phyloP scores from a whole-genome alignment of 35 echinoderm and acorn worm species.

The Strongylocentrotus purpuratus region DNA sequence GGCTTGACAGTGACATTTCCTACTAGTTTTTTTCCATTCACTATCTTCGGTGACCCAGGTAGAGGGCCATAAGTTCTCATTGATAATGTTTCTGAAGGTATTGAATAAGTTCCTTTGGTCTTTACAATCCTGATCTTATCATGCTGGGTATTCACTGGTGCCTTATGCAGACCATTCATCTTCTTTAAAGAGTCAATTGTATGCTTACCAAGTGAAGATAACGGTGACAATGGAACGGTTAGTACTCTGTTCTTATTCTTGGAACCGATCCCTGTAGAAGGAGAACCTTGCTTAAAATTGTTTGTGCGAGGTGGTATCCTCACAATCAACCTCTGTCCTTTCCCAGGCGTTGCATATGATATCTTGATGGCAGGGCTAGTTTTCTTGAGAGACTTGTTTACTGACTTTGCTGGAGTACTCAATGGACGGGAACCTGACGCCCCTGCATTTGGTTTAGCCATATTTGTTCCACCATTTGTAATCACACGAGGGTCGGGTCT shows the following conservation, averaged over 20 bases:
- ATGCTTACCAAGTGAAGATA: slow-evolving; percentile 19
- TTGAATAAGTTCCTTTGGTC: slow-evolving; percentile 59
- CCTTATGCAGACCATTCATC: slow-evolving; percentile 53
- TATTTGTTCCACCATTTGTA: slow-evolving; percentile 22
- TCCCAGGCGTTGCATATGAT: slow-evolving; percentile 93
- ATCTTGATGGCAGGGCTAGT: slow-evolving; percentile 91
- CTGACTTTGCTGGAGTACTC: slow-evolving; percentile 45
- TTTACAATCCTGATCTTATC: slow-evolving; percentile 65
- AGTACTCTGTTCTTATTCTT: slow-evolving; percentile 52
- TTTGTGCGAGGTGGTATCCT: slow-evolving; percentile 68
- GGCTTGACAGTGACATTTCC: slow-evolving; percentile 19
- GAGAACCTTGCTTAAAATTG: slow-evolving; percentile 57
- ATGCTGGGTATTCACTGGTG: slow-evolving; percentile 15
- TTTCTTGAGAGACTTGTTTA: slow-evolving; percentile 47
- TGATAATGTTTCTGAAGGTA: slow-evolving; percentile 13
- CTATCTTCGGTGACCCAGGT: neutral
- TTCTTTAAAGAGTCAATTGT: slow-evolving; percentile 57
- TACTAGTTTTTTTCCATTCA: slow-evolving; percentile 12
- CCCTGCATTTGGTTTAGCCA: neutral
- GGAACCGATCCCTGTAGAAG: neutral
- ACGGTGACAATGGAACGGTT: slow-evolving; percentile 20
- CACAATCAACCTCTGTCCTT: slow-evolving; percentile 67
- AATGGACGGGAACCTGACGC: neutral
- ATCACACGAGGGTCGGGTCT: slow-evolving; percentile 40
- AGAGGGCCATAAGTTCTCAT: neutral